Conservation (phyloP, 2,888 invertebrate species). For the Hermaeophaga mercurialis region DNA sequence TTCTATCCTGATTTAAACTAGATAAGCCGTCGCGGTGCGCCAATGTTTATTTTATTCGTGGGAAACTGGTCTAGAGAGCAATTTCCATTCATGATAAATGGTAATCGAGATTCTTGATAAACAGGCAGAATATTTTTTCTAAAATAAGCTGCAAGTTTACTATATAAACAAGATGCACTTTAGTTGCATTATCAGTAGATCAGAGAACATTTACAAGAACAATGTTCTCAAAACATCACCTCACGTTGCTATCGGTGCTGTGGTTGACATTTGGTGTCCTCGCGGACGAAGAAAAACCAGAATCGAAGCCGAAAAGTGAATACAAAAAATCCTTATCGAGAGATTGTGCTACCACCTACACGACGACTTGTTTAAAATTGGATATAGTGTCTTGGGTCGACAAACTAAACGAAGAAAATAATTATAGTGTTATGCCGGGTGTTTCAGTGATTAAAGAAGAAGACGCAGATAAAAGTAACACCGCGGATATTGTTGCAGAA, state of each 20-base stretch:
- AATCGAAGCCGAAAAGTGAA: conserved; percentile 46
- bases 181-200: conserved; percentile 32
- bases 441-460: conserved; percentile 75
- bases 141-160: conserved; percentile 43
- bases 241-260: conserved; percentile 32
- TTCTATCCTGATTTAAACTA: too few relatives aligned
- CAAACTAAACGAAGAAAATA: conserved; percentile 71
- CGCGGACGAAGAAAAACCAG: conserved; percentile 31
- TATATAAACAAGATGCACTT: conserved; percentile 38
- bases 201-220: conserved; percentile 31
- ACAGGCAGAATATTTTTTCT: conserved; percentile 38
- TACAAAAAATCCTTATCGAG: conserved; percentile 52
- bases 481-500: conserved; percentile 74
- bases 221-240: conserved; percentile 38
- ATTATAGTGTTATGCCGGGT: conserved; percentile 74
- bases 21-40: conserved; percentile 5
- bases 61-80: conserved; percentile 35
- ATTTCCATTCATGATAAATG: conserved; percentile 38
- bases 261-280: conserved; percentile 22
- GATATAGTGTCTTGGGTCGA: conserved; percentile 79
- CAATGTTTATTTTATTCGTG: conserved; percentile 21
- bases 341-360: conserved; percentile 66
- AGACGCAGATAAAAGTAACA: conserved; percentile 59
- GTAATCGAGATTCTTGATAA: conserved; percentile 36
- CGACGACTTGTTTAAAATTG: conserved; percentile 77